Conservation (phyloP, 2,113 vertebrate genomes). For the Tetraodon nigroviridis region DNA sequence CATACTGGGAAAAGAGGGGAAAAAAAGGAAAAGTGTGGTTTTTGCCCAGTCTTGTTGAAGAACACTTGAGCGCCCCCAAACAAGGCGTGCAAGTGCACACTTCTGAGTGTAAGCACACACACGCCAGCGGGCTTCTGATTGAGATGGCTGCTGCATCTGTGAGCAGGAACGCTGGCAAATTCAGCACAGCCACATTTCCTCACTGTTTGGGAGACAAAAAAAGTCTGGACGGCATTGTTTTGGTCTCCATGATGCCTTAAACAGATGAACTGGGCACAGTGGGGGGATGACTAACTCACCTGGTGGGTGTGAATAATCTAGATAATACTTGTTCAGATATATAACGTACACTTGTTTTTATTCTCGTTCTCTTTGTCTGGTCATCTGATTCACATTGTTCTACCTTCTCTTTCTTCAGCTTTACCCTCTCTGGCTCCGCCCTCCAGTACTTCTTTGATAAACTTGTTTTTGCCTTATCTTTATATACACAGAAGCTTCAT, state of each 20-base stretch:
- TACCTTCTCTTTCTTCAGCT: background rate
- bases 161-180: slow-evolving; percentile 5
- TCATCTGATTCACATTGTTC: slow-evolving; percentile 3
- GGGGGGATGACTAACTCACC: too few relatives aligned
- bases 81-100: slow-evolving; percentile 1
- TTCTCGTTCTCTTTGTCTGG: slow-evolving; percentile 4
- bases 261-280: background rate
- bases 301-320: too few relatives aligned
- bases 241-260: slow-evolving; percentile 1
- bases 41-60: slow-evolving; percentile 1
- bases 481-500: slow-evolving; percentile 54
- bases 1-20: background rate
- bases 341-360: too few relatives aligned
- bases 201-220: slow-evolving; percentile 34
- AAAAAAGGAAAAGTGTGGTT: background rate
- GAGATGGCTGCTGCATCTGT: slow-evolving; percentile 6
- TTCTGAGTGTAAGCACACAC: background rate
- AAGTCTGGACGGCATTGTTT: background rate
- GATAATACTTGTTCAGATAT: too few relatives aligned
- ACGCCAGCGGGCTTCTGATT: background rate
- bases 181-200: slow-evolving; percentile 26
- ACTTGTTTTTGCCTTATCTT: slow-evolving; percentile 57
- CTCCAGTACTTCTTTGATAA: slow-evolving; percentile 26
- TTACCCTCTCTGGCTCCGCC: background rate
- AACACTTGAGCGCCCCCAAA: background rate